phyloP scores from a whole-genome alignment of 2,888 invertebrate genomes.

The Drosophila parthenogenetica region DNA sequence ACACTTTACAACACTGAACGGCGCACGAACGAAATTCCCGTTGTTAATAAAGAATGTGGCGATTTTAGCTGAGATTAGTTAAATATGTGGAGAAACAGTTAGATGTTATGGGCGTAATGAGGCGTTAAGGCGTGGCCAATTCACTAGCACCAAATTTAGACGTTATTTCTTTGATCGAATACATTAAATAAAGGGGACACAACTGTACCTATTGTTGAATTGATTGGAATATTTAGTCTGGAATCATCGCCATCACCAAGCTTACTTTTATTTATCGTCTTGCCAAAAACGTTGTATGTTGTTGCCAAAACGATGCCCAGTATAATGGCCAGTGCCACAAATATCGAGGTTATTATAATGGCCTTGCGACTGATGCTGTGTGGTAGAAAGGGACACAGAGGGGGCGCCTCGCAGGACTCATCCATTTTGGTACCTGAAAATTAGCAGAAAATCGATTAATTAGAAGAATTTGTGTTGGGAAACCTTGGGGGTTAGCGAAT shows the following conservation, averaged over 20 bases:
- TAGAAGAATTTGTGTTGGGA: no score
- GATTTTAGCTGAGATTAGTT: conserved; percentile 12
- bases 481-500: no score
- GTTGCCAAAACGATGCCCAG: conserved; percentile 68
- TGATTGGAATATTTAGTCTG: conserved; percentile 85
- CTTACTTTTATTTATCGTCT: conserved; percentile 81
- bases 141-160: conserved; percentile 35
- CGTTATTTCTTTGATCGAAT: conserved; percentile 25
- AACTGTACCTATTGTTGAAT: conserved; percentile 85
- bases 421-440: conserved; percentile 52
- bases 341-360: conserved; percentile 56
- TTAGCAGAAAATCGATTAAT: not conserved
- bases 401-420: conserved; percentile 46
- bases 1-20: conserved; percentile 61
- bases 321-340: conserved; percentile 66
- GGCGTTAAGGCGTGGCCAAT: conserved; percentile 23
- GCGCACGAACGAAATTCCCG: conserved; percentile 19
- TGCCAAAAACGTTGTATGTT: conserved; percentile 67
- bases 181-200: conserved; percentile 51
- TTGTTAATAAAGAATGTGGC: conserved; percentile 8
- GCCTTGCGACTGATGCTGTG: conserved; percentile 62
- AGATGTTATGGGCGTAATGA: not conserved
- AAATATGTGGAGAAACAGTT: conserved; percentile 5
- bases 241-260: conserved; percentile 84
- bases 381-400: conserved; percentile 64